Evolutionary conservation across 2,113 vertebrate genomes (phyloP).

Genomic region (Lasiurus cinereus): DNA sequence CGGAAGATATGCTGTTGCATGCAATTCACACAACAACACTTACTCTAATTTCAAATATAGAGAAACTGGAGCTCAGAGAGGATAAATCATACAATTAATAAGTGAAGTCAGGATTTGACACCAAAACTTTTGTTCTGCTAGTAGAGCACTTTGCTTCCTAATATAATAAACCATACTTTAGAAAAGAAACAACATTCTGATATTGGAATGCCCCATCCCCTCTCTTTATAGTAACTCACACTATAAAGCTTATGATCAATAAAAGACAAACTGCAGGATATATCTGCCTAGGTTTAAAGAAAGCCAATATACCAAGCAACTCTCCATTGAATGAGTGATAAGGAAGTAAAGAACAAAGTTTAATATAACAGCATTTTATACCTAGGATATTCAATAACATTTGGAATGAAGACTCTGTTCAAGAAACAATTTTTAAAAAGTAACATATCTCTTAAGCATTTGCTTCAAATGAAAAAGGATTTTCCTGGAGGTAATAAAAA

Average conservation of each 20-base stretch:
- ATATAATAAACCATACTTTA: neutral
- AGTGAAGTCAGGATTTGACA: neutral
- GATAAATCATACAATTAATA: neutral
- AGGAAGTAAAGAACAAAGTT: neutral
- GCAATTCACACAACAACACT: neutral
- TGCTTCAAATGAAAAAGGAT: neutral
- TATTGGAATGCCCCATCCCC: neutral
- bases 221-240: neutral
- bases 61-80: slow-evolving; percentile 13
- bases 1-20: neutral
- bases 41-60: neutral
- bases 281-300: neutral
- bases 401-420: neutral
- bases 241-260: neutral
- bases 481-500: neutral
- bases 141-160: neutral
- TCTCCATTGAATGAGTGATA: neutral
- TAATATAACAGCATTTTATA: neutral
- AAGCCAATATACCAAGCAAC: neutral
- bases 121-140: neutral
- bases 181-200: neutral
- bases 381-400: neutral
- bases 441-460: neutral
- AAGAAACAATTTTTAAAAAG: neutral
- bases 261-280: neutral